These are phyloP conservation scores for Heteropelma amictum DNA, from an alignment of 2,888 invertebrate species.

Conservation along the genomic window DNA sequence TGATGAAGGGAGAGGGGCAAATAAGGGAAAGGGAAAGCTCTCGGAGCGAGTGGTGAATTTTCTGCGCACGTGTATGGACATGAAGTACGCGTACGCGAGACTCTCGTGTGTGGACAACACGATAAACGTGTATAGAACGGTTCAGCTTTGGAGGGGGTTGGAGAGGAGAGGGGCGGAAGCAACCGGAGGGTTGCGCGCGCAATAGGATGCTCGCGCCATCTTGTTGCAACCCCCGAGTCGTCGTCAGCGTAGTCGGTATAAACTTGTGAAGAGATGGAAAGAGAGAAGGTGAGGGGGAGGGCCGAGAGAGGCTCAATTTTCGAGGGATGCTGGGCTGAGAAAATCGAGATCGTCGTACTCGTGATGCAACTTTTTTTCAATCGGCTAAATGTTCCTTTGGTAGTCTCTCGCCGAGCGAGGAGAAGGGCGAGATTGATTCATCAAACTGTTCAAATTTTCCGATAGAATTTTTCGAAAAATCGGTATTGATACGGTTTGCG, in stretches of 20 bases:
- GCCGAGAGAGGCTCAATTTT: conserved; percentile 17
- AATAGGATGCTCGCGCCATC: conserved; percentile 58
- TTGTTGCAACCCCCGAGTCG: conserved; percentile 63
- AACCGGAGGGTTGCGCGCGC: conserved; percentile 55
- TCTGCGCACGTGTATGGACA: not conserved
- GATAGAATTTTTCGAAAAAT: not conserved
- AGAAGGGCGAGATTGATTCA: not conserved
- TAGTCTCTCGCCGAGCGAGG: not conserved
- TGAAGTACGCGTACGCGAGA: not conserved
- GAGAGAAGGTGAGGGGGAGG: conserved; percentile 6
- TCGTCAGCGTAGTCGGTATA: conserved; percentile 15
- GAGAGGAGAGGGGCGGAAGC: conserved; percentile 1
- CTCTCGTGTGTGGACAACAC: conserved; percentile 13
- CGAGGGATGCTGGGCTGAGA: conserved; percentile 49
- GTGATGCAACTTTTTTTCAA: too few relatives aligned
- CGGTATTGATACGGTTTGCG: too few relatives aligned
- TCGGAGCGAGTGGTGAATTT: conserved; percentile 41
- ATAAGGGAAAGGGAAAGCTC: conserved; percentile 55
- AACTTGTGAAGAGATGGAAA: conserved; percentile 34
- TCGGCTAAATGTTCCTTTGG: too few relatives aligned
- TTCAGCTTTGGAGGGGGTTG: not conserved
- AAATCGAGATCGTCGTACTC: too few relatives aligned
- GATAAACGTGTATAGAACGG: conserved; percentile 1
- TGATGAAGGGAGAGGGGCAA: conserved; percentile 48
- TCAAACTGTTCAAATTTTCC: not conserved